Base-by-base conservation (phyloP, 2,888 invertebrate species). In the Alentia gelatinosa region DNA sequence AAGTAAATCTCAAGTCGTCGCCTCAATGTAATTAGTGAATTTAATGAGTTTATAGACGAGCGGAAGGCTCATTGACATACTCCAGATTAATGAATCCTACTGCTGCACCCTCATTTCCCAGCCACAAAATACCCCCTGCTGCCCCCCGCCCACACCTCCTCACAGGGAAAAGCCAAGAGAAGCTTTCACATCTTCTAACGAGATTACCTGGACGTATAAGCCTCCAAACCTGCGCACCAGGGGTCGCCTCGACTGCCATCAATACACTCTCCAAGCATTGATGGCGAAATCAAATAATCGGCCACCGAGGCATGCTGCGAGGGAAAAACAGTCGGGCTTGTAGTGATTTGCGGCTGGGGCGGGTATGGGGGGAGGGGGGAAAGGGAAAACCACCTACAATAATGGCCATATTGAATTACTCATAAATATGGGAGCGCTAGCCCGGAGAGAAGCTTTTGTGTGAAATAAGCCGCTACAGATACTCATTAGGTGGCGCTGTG, bases 341-440 rank as follows among this genome's bases (percentile, higher is more conserved):
- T 19, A 12, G 9, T n/a, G 56, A 56, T 3, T 1, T n/a, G 56
- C 12, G n/a, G 23, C 56, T n/a, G 9, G 3, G 56, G 56, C 23
- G 56, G 56, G 19, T 56, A 19, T 5, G 56, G 56, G 19, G n/a
- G 5, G 56, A 1, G n/a, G 15, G 47, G 56, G 56, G 56, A 56
- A 12, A 19, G 23, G 39, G 79, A 39, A 39, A 26, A 79, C 79
- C 37, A 35, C 35, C n/a, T 19, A 79, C 79, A 79, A 79, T 79
- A 74, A 79, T 39, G 23, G 79, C 79, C 79, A 79, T 79, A 79
- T 79, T 39, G 39, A 39, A 79, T 79, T 37, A 79, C 79, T 79
- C 79, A 35, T 39, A 37, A 79, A 79, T 26, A 39, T 79, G 37
- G 37, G 37, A 19, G 37, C 79, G 39, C 37, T 39, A 35, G 23